Evolutionary conservation across 2,888 invertebrate species (phyloP).

Genomic region (Cheilosia vulpina): DNA sequence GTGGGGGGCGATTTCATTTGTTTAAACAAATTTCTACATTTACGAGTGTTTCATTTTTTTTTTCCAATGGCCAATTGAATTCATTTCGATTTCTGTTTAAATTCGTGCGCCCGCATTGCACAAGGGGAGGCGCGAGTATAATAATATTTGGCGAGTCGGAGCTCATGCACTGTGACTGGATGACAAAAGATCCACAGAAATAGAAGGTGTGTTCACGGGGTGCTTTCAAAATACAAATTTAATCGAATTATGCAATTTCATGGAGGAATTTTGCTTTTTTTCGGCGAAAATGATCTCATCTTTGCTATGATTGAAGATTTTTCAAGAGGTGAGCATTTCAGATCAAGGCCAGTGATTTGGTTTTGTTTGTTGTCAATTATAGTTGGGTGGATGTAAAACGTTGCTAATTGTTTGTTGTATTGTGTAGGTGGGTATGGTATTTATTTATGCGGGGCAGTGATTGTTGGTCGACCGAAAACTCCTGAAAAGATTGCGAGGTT

Average conservation of each 20-base stretch:
- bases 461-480: too few relatives aligned
- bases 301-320: neutral
- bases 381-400: neutral
- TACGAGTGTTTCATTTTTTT: neutral
- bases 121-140: neutral
- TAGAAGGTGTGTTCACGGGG: constrained; percentile 28
- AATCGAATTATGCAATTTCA: constrained; percentile 46
- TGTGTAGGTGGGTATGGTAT: too few relatives aligned
- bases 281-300: constrained; percentile 28
- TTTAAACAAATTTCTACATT: constrained; percentile 55
- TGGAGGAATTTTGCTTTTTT: constrained; percentile 10
- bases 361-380: neutral
- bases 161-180: constrained; percentile 24
- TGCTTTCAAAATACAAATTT: constrained; percentile 5
- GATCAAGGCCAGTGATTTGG: constrained; percentile 17
- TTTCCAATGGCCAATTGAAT: constrained; percentile 37
- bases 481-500: too few relatives aligned
- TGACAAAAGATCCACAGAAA: constrained; percentile 40
- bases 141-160: constrained; percentile 6
- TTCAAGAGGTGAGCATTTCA: constrained; percentile 19
- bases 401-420: too few relatives aligned
- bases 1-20: constrained; percentile 30
- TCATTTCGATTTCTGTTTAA: constrained; percentile 24
- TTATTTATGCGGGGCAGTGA: too few relatives aligned
- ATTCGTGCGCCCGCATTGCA: neutral